A percentile compares a stretch with the other conserved stretches of the same genome.
Evolutionary conservation across 2,113 vertebrate genomes (phyloP).

Genomic region (Myrmecophaga tridactyla): DNA sequence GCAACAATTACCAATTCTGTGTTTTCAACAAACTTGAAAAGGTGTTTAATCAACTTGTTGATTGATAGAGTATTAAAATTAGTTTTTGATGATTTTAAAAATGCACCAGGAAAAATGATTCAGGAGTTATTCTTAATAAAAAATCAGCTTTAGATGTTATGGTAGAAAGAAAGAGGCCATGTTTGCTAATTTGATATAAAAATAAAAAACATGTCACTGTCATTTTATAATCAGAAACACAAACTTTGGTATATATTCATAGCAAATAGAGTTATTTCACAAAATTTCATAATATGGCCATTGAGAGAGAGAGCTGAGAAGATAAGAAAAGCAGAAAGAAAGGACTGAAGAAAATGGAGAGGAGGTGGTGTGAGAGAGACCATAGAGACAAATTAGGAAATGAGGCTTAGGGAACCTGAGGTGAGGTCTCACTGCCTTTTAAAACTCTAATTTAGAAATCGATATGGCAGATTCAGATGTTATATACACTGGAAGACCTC

Average conservation of each 20-base stretch:
- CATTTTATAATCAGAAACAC: slow-evolving; percentile 15
- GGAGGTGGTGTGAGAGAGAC: background rate
- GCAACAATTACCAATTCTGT: background rate
- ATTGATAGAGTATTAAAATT: slow-evolving; percentile 45
- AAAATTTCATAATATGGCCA: background rate
- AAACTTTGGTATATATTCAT: background rate
- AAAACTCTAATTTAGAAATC: background rate
- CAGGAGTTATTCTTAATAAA: background rate
- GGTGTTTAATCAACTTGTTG: background rate
- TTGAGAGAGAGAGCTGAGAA: background rate
- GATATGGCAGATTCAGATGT: background rate
- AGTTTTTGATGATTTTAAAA: background rate
- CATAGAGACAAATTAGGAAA: background rate
- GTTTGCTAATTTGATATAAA: slow-evolving; percentile 9
- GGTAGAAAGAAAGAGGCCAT: background rate
- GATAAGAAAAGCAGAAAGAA: background rate
- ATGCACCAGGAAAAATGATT: background rate
- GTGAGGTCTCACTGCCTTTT: background rate
- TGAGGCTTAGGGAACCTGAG: background rate
- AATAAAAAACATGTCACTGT: background rate
- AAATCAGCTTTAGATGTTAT: background rate
- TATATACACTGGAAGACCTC: background rate
- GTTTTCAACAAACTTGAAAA: slow-evolving; percentile 29
- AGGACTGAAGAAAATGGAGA: background rate
- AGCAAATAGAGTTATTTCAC: slow-evolving; percentile 13